Base-by-base conservation (phyloP, 2,888 invertebrate genomes). In the Apodemia duryi region DNA sequence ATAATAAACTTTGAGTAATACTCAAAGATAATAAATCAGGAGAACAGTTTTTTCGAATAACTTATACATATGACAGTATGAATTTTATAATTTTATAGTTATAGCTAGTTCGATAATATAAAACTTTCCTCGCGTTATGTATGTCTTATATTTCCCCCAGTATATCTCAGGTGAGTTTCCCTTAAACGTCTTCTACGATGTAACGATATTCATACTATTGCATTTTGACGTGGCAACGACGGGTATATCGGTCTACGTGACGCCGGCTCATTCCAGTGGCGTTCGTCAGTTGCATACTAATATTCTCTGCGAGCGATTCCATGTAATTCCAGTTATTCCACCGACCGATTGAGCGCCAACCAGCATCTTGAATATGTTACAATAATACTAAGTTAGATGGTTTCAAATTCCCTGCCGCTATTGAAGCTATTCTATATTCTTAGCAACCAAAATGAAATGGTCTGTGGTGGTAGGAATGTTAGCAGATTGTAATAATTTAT, bases 281-380 rank as follows among this genome's bases (percentile, higher is more conserved):
- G 83, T 79, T 82, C 85, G 83, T 79, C 77, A 76, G 71, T 77
- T 79, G 91, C 89, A 91, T 91, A 89, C 89, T 90, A 90, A 91
- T 90, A 86, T 79, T 83, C 80, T 77, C 78, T 78, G 80, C 83
- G 81, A 88, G 84, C 84, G 81, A 85, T 85, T 85, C 82, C 82
- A 75, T 87, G 85, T 88, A 86, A 89, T 88, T 83, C 85, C 83
- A 78, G 76, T 74, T 82, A 84, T 83, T 81, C 80, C 78, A 76
- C 77, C 78, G 75, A 78, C 49, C 83, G 79, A 83, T 84, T 82
- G 80, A 79, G 74, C 74, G 73, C 79, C 80, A 82, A 79, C 83
- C 81, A 85, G 81, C 82, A 86, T 88, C 85, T 88, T 86, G 86
- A 86, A 88, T 88, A 88, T 85, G 86, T 87, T 84, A 83, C 82